Evolutionary conservation across 1,140 invertebrate genomes (phyloP).

Genomic region (Hesperophylax magnus): DNA sequence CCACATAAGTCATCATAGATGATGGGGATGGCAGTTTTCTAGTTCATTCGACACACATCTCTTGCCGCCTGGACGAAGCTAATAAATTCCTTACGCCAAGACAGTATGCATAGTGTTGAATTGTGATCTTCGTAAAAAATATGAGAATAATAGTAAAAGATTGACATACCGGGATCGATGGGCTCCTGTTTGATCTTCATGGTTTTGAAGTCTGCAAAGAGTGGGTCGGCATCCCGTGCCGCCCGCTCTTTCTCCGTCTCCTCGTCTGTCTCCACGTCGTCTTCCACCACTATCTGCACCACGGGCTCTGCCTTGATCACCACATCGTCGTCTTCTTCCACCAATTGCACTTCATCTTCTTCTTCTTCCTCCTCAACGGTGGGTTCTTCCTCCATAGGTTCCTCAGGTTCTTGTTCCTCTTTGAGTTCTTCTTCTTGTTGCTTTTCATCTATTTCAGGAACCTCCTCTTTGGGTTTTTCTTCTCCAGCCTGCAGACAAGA

Average conservation of each 20-base stretch:
- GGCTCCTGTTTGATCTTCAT: constrained; percentile 75
- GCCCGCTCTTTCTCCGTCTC: constrained; percentile 61
- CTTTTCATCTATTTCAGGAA: too few relatives aligned
- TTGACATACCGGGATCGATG: constrained; percentile 70
- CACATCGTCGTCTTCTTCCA: constrained; percentile 70
- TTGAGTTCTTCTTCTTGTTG: not conserved
- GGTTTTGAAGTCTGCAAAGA: constrained; percentile 67
- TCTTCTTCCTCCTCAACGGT: constrained; percentile 46
- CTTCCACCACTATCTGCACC: constrained; percentile 70
- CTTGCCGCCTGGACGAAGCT: too few relatives aligned
- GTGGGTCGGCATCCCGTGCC: constrained; percentile 66
- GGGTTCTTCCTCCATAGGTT: constrained; percentile 64
- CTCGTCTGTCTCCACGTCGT: constrained; percentile 69
- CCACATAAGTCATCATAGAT: too few relatives aligned
- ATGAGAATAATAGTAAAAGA: too few relatives aligned
- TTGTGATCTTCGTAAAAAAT: too few relatives aligned
- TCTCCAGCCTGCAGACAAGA: constrained; percentile 55
- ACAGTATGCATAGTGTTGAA: too few relatives aligned
- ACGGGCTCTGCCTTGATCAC: constrained; percentile 72
- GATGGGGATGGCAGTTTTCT: too few relatives aligned
- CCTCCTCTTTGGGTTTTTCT: constrained; percentile 61
- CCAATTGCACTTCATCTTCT: constrained; percentile 57
- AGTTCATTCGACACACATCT: too few relatives aligned
- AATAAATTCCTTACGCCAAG: too few relatives aligned
- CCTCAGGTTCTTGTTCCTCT: not conserved